These are phyloP conservation scores for Albula glossodonta DNA, from an alignment of 2,113 vertebrate species.

Conservation along the genomic window DNA sequence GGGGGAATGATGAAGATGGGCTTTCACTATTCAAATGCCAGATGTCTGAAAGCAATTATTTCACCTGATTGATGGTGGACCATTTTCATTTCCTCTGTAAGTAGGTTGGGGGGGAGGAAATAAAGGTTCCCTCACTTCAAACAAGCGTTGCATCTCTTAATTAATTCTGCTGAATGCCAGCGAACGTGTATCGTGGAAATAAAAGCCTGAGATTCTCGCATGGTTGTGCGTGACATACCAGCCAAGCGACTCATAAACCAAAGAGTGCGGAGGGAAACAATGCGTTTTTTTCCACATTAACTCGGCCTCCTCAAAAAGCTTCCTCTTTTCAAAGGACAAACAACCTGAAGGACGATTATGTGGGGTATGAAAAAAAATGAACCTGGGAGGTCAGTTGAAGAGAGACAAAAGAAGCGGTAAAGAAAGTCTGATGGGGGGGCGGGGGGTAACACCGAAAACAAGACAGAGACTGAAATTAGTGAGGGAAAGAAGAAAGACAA, in stretches of 20 bases:
- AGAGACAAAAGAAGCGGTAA: not conserved
- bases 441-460: no score
- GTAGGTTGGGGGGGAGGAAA: not conserved
- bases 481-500: not conserved
- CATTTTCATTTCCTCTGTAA: slow-evolving; percentile 26
- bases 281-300: not conserved
- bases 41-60: slow-evolving; percentile 26
- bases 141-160: slow-evolving; percentile 17
- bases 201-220: slow-evolving; percentile 6
- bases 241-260: not conserved
- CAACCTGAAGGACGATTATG: not conserved
- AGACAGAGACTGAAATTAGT: not conserved
- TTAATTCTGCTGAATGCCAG: slow-evolving; percentile 13
- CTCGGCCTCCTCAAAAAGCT: not conserved
- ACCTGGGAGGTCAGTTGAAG: not conserved
- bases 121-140: slow-evolving; percentile 17
- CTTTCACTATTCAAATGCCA: slow-evolving; percentile 21
- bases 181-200: not conserved
- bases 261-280: not conserved
- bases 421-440: not conserved
- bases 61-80: slow-evolving; percentile 12
- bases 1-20: slow-evolving; percentile 6
- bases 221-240: not conserved
- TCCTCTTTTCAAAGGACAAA: not conserved
- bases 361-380: not conserved